Evolutionary conservation across 2,888 invertebrate species (phyloP), one percentile per base, ranked within the genome.

Genomic region (Aleiodes alternator): DNA sequence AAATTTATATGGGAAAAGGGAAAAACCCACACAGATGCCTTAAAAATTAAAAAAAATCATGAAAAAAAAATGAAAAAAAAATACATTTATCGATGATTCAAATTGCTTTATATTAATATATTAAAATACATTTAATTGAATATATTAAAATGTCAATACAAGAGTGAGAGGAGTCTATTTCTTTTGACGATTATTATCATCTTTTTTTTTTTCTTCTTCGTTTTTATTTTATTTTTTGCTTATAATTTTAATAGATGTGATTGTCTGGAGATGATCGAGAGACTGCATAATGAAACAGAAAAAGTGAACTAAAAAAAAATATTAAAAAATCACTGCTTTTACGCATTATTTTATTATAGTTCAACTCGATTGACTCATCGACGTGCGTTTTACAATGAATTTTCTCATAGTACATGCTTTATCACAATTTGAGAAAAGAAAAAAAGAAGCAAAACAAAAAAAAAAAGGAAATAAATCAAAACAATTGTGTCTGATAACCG

Each of bases 151-250:
- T 77, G 79, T 81, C 78, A 68, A 81, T 82, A 23, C 23, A 78
- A 80, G 79, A 72, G 64, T 72, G 76, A 79, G 79, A 79, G 77
- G 77, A 80, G 23, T 79, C 77, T 75, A 82, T 81, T 78, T 80
- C 82, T 77, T 31, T 83, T 76, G 72, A 66, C 75, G 81, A 79
- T 82, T 80, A 23, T 80, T 83, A 80, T 80, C 81, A 82, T 81
- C 86, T 85, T 86, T 84, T 84, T 83, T 85, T 86, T 81, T 84
- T 79, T 48, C 12, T 82, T 80, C 85, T 79, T 77, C 77, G 77
- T 66, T 75, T 69, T 72, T 76, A 68, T 50, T 9, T 51, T 4
- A 57, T 51, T 38, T 51, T 38, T 50, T 78, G 53, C 82, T 79
- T 76, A 79, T 80, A 75, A 75, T 81, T 79, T 71, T 78, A 23